Evolutionary conservation across 2,888 invertebrate species (phyloP), one percentile per base, ranked within the genome.

Genomic region (Chalcosyrphus nemorum): DNA sequence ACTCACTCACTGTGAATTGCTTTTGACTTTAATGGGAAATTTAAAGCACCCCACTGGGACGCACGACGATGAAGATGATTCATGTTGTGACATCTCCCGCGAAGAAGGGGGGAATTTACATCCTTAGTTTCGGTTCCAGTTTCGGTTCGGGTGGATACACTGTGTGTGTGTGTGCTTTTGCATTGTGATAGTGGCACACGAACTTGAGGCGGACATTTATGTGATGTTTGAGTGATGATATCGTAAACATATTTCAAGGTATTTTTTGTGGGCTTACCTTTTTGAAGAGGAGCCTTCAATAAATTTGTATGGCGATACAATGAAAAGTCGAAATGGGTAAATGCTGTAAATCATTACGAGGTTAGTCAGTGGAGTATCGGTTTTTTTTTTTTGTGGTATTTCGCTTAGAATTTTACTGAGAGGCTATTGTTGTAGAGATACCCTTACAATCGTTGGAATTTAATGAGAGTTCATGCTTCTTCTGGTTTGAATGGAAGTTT

Each of bases 191-290:
- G 63, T 47, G 47, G n/a, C 35, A 35, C 21, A 35, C 24, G 29
- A 21, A 38, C 41, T 27, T 29, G n/a, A 35, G 70, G 57, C 27
- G 47, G 47, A 70, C 57, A 35, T 70, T 70, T 47, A 47, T 70
- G 70, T 47, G 57, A 70, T 70, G 35, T 70, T 47, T 35, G 57
- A 70, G 35, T 70, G 47, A 70, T 57, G 47, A 35, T 47, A 47
- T 70, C 70, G 70, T 57, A 70, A 70, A 45, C 7, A 45, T 32
- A 32, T 21, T 2, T 61, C 3, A 61, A 43, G 13, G 3, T 17
- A 38, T 13, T 35, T 56, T 19, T 35, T 11, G 5, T 13, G 11
- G 5, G 29, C 4, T 15, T 15, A 29, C 29, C 32, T n/a, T 24
- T 24, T 24, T 56, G 6, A 4, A 2, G 19, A n/a, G 35, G 19